These are phyloP conservation scores for Chloroceryle amazona DNA, from an alignment of 2,797 vertebrate genomes.

Conservation along the genomic window DNA sequence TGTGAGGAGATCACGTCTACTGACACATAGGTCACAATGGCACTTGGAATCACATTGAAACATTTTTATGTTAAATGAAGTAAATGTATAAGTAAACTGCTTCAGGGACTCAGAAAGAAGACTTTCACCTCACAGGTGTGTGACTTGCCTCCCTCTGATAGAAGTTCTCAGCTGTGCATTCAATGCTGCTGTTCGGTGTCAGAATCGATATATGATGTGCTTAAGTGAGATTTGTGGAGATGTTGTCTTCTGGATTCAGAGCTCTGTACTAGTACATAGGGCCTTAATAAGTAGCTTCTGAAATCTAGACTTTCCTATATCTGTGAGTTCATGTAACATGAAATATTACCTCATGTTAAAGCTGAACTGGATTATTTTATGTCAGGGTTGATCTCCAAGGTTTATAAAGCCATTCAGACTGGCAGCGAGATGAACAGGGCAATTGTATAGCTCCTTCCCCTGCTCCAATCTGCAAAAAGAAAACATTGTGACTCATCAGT, in stretches of 20 bases:
- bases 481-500: constrained; percentile 46
- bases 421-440: constrained; percentile 48
- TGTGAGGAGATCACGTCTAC: fast-evolving
- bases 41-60: background rate
- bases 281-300: background rate
- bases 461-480: constrained; percentile 18
- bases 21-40: background rate
- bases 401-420: constrained; percentile 17
- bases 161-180: constrained; percentile 16
- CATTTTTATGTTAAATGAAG: background rate
- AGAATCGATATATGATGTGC: background rate
- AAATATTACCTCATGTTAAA: background rate
- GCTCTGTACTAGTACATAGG: background rate
- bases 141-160: background rate
- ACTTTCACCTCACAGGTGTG: background rate
- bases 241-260: background rate
- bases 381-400: background rate
- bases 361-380: constrained; percentile 3
- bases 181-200: background rate
- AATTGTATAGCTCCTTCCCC: background rate
- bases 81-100: background rate
- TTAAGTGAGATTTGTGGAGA: constrained; percentile 24
- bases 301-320: background rate
- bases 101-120: background rate
- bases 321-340: background rate